phyloP scores from a whole-genome alignment of 1,140 invertebrate species.

The Brachionus paranguensis region DNA sequence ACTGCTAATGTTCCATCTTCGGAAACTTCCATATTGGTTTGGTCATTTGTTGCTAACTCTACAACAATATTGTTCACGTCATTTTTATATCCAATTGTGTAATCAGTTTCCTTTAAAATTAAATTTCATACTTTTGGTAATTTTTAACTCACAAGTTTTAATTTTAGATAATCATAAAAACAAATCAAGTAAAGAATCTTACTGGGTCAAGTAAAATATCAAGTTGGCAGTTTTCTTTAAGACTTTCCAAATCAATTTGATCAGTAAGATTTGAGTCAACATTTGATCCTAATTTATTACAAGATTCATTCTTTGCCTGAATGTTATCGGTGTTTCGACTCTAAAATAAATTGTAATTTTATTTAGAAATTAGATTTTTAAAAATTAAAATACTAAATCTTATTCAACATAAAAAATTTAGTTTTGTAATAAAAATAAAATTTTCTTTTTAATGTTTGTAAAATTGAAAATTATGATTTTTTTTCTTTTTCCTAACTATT shows the following conservation, averaged over 20 bases:
- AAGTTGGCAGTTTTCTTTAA: not conserved
- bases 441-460: too few relatives aligned
- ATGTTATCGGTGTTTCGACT: not conserved
- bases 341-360: not conserved
- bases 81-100: conserved; percentile 1
- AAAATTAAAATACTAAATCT: too few relatives aligned
- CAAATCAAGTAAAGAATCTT: not conserved
- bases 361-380: too few relatives aligned
- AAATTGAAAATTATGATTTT: too few relatives aligned
- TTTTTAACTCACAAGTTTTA: too few relatives aligned
- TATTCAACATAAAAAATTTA: too few relatives aligned
- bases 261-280: not conserved
- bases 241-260: not conserved
- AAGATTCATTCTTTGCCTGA: not conserved
- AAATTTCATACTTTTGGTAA: not conserved
- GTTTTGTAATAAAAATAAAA: too few relatives aligned
- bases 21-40: not conserved
- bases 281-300: not conserved
- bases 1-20: not conserved
- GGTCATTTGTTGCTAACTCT: not conserved
- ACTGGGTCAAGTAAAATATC: not conserved
- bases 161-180: too few relatives aligned
- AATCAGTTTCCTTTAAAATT: conserved; percentile 4
- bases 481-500: too few relatives aligned
- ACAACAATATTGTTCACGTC: not conserved